Evolutionary conservation across 1,140 invertebrate species (phyloP), one percentile per base, ranked within the genome.

Genomic region (Euwallacea fornicatus): DNA sequence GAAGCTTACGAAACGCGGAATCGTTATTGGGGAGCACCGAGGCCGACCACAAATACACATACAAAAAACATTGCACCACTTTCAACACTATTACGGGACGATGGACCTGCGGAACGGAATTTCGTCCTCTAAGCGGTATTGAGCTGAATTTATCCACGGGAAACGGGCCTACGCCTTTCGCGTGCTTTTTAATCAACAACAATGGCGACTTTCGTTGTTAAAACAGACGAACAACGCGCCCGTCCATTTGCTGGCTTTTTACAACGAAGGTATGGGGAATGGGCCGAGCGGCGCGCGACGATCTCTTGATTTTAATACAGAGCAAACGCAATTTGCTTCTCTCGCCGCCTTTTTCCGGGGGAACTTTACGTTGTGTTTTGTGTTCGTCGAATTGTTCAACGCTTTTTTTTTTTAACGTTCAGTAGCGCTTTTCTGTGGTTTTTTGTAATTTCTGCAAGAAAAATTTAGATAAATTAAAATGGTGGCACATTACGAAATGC

Each of bases 21-120:
- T 15, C 61, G 43, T n/a, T 44, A 43, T 60, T 66, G 44, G 11
- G 58, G 53, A 71, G 62, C 50, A 59, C 63, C 42, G 74, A 59
- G 66, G 69, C 62, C 54, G 63, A 74, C 13, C 62, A 66, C 62
- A 66, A 71, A 74, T 75, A 76, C 76, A 69, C 76, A 74, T 75
- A 72, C 74, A 78, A 78, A 74, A 78, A 78, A 78, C 77, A 76
- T 79, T 79, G 77, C 78, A 77, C 77, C 78, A 79, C 76, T 75
- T 74, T 73, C 69, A 69, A 42, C 74, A 69, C 73, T 73, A 73
- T 77, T 76, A 76, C 77, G 59, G 70, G 66, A 54, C 64, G 54
- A 54, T 71, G 41, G 42, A 43, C 54, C 10, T 13, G 46, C 9
- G 46, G 46, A 13, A 10, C 46, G 9, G 9, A 50, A 50, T 43